A percentile compares a stretch with the other conserved stretches of the same genome.
phyloP scores from a whole-genome alignment of 2,113 vertebrate species.

The Pholis gunnellus region DNA sequence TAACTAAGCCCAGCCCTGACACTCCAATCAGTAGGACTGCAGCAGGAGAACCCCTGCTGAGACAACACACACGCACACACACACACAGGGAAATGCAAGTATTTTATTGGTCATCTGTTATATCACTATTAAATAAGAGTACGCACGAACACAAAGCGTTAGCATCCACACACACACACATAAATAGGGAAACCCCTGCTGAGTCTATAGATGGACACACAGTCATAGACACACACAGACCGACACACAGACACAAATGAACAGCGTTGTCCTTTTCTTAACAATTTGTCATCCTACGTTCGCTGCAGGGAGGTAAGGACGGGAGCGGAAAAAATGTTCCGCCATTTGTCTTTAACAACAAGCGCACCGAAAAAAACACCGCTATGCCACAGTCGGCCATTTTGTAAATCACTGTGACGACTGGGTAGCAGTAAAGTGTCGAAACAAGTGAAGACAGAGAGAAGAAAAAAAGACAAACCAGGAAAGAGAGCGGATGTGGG shows the following conservation, averaged over 20 bases:
- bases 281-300: slow-evolving; percentile 53
- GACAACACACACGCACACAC: slow-evolving; percentile 48
- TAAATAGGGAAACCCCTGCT: slow-evolving; percentile 42
- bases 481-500: slow-evolving; percentile 3
- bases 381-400: slow-evolving; percentile 67
- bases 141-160: slow-evolving; percentile 5
- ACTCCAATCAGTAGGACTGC: slow-evolving; percentile 78
- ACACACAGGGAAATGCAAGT: slow-evolving; percentile 26
- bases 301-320: slow-evolving; percentile 35
- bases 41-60: slow-evolving; percentile 80
- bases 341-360: slow-evolving; percentile 69
- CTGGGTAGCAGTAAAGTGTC: slow-evolving; percentile 50
- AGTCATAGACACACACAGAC: slow-evolving; percentile 22
- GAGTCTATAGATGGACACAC: slow-evolving; percentile 46
- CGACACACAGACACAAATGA: slow-evolving; percentile 30
- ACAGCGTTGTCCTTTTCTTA: slow-evolving; percentile 52
- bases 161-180: slow-evolving; percentile 22
- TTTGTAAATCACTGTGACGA: slow-evolving; percentile 73
- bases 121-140: slow-evolving; percentile 23
- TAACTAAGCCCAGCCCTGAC: slow-evolving; percentile 77
- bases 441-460: slow-evolving; percentile 32
- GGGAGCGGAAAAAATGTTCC: slow-evolving; percentile 42
- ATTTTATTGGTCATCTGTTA: slow-evolving; percentile 62
- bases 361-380: slow-evolving; percentile 32
- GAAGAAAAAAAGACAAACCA: slow-evolving; percentile 25